Base-by-base conservation (phyloP, 2,888 invertebrate species). In the Acanthosepion pharaonis region DNA sequence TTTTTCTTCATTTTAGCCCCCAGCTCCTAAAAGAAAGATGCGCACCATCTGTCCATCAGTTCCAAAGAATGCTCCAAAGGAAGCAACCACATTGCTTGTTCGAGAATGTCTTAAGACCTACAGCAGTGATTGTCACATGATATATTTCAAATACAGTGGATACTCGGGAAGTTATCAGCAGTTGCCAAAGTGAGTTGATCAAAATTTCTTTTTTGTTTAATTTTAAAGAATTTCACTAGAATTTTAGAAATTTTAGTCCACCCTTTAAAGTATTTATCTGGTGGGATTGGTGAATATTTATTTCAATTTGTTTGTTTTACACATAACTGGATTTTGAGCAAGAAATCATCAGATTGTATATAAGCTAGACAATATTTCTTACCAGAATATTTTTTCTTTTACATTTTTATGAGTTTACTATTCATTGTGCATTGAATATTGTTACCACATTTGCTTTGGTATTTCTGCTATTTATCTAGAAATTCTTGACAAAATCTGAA, bases 111-210 rank as follows among this genome's bases (percentile, higher is more conserved):
- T 98, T 94, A 98, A 98, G 96, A 98, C 98, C 96, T 99, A 99
- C 97, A 98, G 98, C 9, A 98, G 98, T 95, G 98, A 98, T 97
- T 99, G 99, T 98, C 98, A 98, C 97, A 98, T 99, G 95, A 98
- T 99, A 95, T 98, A 99, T 97, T 99, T 98, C 97, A 99, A 99
- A 97, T 99, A 99, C 97, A 98, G 98, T 97, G 98, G 98, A 94
- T 99, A 99, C 97, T 98, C 99, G 33, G 99, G 99, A 95, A 98
- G 98, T 96, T 99, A 99, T 97, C 98, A 98, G 96, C 98, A 99
- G 97, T 98, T 99, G 96, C 99, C 99, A 25, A 96, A 96, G 97
- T 97, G 95, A 95, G 96, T 95, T 15, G 6, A 28, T 28, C 25
- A 25, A 18, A 53, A 92, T 92, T 18, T 25, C 20, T 48, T 42